A percentile compares a stretch with the other conserved stretches of the same genome.
These are phyloP conservation scores for Callosobruchus maculatus DNA, from an alignment of 2,888 invertebrate genomes.

Conservation along the genomic window DNA sequence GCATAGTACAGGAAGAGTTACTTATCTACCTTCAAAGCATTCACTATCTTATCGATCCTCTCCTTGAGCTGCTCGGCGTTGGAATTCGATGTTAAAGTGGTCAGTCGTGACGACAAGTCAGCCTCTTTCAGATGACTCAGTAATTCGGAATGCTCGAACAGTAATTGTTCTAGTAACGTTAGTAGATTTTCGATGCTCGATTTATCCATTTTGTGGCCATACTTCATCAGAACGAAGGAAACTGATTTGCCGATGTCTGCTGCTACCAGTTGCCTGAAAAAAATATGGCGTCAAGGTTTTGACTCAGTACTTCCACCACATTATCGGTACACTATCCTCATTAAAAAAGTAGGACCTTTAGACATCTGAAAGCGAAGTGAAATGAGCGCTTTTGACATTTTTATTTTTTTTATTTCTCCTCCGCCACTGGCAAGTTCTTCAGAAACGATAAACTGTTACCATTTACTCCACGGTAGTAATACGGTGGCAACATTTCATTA, in stretches of 20 bases:
- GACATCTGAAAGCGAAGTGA: too few relatives aligned
- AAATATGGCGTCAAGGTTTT: too few relatives aligned
- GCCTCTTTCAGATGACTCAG: not conserved
- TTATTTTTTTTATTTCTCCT: too few relatives aligned
- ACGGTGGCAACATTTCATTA: too few relatives aligned
- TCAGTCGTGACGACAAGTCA: not conserved
- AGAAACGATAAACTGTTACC: too few relatives aligned
- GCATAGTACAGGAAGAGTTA: not conserved
- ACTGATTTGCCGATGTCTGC: slow-evolving; percentile 42
- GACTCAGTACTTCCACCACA: too few relatives aligned
- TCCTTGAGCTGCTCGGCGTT: not conserved
- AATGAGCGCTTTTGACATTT: too few relatives aligned
- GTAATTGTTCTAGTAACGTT: slow-evolving; percentile 37
- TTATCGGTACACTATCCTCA: too few relatives aligned
- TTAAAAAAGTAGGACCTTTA: too few relatives aligned
- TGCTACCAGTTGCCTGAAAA: slow-evolving; percentile 23
- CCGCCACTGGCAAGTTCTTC: too few relatives aligned
- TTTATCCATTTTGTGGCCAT: slow-evolving; percentile 41
- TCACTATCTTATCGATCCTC: not conserved
- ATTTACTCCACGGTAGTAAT: too few relatives aligned
- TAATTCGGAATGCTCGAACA: not conserved
- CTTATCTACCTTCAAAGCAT: not conserved
- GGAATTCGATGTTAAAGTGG: not conserved
- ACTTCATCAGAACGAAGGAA: slow-evolving; percentile 39
- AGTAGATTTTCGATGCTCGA: slow-evolving; percentile 40